phyloP scores from a whole-genome alignment of 2,888 invertebrate species.

The Heliconius ethilla region DNA sequence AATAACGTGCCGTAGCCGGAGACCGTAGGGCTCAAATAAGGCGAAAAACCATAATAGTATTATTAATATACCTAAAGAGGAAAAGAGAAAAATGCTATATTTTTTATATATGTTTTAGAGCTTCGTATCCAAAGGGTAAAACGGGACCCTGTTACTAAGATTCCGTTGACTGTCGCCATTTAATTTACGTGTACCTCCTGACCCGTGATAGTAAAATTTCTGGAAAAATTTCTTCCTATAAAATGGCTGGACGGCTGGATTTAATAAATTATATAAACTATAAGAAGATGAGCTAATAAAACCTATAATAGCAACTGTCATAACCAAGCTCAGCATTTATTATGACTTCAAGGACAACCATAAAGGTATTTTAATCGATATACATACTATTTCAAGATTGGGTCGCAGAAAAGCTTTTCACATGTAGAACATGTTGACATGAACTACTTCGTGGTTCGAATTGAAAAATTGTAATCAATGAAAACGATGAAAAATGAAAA shows the following conservation, averaged over 20 bases:
- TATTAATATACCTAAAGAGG: conserved; percentile 76
- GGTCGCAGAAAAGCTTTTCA: not conserved
- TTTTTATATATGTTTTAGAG: no score
- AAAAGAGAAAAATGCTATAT: not conserved
- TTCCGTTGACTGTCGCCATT: no score
- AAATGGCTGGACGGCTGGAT: no score
- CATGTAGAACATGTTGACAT: not conserved
- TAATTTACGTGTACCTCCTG: no score
- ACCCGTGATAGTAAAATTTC: no score
- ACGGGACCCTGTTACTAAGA: no score
- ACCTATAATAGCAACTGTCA: not conserved
- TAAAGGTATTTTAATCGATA: not conserved
- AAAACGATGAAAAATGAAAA: no score
- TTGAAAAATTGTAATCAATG: no score
- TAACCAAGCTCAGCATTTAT: conserved; percentile 6
- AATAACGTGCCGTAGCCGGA: conserved; percentile 88
- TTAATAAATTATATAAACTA: not conserved
- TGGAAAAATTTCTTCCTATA: no score
- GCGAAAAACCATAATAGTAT: conserved; percentile 86
- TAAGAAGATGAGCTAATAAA: not conserved
- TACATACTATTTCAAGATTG: not conserved
- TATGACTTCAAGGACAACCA: not conserved
- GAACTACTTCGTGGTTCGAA: not conserved
- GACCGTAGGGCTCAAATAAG: conserved; percentile 89
- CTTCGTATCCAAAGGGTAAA: no score